Evolutionary conservation across 2,888 invertebrate genomes (phyloP), one percentile per base, ranked within the genome.

Genomic region (Drosophila macrospina): DNA sequence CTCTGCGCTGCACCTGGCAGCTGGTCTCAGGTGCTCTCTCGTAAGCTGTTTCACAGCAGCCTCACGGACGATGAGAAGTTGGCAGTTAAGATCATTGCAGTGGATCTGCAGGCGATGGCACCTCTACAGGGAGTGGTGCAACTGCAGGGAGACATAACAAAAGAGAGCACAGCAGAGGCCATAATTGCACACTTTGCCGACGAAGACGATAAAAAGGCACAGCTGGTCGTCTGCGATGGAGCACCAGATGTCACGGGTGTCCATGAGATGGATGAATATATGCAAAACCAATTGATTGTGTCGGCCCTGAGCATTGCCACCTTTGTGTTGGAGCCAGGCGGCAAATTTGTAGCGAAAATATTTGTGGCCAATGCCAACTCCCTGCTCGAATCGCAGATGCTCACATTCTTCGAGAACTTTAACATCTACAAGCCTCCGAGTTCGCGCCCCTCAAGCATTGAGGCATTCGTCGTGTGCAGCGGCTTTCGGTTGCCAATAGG

Each of bases 161-260:
- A 98, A 92, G 93, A 97, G 42, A 95, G 95, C 15, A 99, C 99
- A 10, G 99, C 99, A 0, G 94, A 97, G 85, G 94, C 96, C 85
- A 99, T 99, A 37, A 97, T 99, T 66, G 93, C 94, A 15, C 96
- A 98, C 90, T 98, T 99, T 92, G 95, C 97, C 86, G 77, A 68
- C 1, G 98, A 98, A 84, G 69, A 60, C 0, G 98, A 98, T 1
- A 94, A 95, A 48, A 95, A 96, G 82, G 98, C 98, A 3, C 98
- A 99, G 91, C 93, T 99, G 60, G 98, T 99, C 1, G 97, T 99
- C 0, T 99, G 99, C 92, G 99, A 99, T 93, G 99, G 99, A 39
- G 99, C 99, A 1, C 99, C 99, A 0, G 99, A 99, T 94, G 99
- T 99, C 0, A 99, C 99, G 37, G 99, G 99, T 2, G 93, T 99